Evolutionary conservation across 37 sponge, comb jelly and placozoan species (phyloP), one percentile per base, ranked within the genome.

Genomic region (Chondrilla cf. caribensis): DNA sequence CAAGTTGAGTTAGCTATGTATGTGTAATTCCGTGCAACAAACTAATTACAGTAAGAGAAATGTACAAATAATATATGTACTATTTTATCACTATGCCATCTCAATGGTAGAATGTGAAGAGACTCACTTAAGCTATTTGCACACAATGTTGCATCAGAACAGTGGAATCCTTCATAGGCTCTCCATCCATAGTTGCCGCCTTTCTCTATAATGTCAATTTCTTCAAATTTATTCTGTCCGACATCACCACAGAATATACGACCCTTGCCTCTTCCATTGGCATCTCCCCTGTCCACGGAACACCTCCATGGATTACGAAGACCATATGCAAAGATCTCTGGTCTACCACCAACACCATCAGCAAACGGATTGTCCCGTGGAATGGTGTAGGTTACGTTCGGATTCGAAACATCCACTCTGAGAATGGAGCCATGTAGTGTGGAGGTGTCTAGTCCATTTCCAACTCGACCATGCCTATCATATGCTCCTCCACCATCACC

Each of bases 161-260:
- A 73, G 1, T 3, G 2, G 25, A 43, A 43, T 4, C 94, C 94
- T 70, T 93, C 94, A 42, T 68, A 84, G 0, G 82, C 90, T 36
- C 90, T 71, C 94, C 94, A 93, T 7, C 87, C 94, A 70, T 89
- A 89, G 60, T 93, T 93, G 0, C 90, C 82, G 0, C 94, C 94
- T 31, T 81, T 87, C 33, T 81, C 89, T 40, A 93, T 84, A 11
- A 93, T 82, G 59, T 93, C 90, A 35, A 93, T 66, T 58, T 93
- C 94, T 64, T 93, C 94, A 86, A 76, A 93, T 37, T 67, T 58
- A 7, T 62, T 41, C 82, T 89, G 90, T 38, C 94, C 94, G 7
- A 93, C 94, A 65, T 93, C 94, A n/a, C 94, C 94, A 75, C 94
- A 93, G 79, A 93, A 87, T 0, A 93, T 81, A 26, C 94, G 57